Base-by-base conservation (phyloP, 2,797 vertebrate genomes). In the Gobionotothen gibberifrons region DNA sequence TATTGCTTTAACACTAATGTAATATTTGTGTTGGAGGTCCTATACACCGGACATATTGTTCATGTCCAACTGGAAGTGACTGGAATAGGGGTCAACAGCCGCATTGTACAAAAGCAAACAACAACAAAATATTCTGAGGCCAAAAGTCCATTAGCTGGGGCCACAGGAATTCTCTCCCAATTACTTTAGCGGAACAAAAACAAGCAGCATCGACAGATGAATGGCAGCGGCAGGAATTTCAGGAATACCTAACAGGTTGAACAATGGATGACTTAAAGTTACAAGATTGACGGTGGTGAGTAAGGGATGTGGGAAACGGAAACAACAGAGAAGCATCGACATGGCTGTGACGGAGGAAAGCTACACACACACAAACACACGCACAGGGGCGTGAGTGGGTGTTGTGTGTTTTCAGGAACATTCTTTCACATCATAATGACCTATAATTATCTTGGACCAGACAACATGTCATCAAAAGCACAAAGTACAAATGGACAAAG, bases 221-320 rank as follows among this genome's bases (percentile, higher is more conserved):
- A 84, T 68, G 68, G 75, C 70, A 78, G 54, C 19, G 9, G 53
- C 63, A 74, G 56, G 36, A 69, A 84, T 83, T 80, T 91, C 69
- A 84, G 62, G 78, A 90, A 82, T 77, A 67, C 62, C 57, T 21
- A 76, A 81, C 69, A 87, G 67, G 80, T 81, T 69, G 54, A 91
- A 93, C 90, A 93, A 91, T 91, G 40, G 79, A 80, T 76, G 83
- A 89, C 79, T 76, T 63, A 69, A 76, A 47, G 63, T 72, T 85
- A 67, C 17, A 76, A 71, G 63, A 64, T 42, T 46, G 64, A 67
- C 12, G 52, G 32, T 2, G 36, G 67, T 62, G 65, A 87, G 61
- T 69, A 61, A 76, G 43, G 54, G 64, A 72, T 80, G 73, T 76
- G 78, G 85, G 82, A 83, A 87, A 83, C 53, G 81, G 86, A 91